Percentiles rank a stretch among this genome's conserved stretches.
Conservation (phyloP, 2,113 vertebrate genomes). For the Collichthys lucidus region DNA sequence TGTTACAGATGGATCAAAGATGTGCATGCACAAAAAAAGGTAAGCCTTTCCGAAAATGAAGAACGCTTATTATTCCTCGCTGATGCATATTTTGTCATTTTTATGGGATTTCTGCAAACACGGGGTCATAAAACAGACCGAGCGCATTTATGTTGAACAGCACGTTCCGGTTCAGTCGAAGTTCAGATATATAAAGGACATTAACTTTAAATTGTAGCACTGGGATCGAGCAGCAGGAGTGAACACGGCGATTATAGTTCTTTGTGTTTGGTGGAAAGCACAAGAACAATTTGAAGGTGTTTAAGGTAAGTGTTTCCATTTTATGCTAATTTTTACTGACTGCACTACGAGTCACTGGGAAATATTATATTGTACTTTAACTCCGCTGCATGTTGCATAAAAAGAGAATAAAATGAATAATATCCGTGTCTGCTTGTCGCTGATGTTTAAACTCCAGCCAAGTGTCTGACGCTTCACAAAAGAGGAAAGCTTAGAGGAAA, state of each 20-base stretch:
- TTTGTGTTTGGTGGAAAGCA: background rate
- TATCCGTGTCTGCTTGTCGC: too few relatives aligned
- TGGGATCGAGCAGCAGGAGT: background rate
- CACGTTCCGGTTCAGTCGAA: background rate
- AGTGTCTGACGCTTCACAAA: background rate
- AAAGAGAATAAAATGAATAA: background rate
- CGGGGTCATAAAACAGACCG: slow-evolving; percentile 15
- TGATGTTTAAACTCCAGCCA: background rate
- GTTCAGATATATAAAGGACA: slow-evolving; percentile 13
- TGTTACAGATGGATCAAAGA: slow-evolving; percentile 66
- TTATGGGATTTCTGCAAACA: slow-evolving; percentile 31
- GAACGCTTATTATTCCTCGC: slow-evolving; percentile 31
- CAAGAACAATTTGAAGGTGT: background rate
- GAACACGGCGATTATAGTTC: background rate
- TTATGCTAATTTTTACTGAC: background rate
- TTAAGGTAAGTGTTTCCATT: background rate
- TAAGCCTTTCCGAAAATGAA: slow-evolving; percentile 44
- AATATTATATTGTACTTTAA: background rate
- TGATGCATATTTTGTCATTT: slow-evolving; percentile 34
- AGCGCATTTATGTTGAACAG: background rate
- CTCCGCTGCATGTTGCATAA: background rate
- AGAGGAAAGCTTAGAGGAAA: background rate
- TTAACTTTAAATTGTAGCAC: background rate
- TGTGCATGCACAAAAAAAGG: slow-evolving; percentile 37
- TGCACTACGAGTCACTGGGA: background rate